A percentile compares a stretch with the other conserved stretches of the same genome.
Evolutionary conservation across 2,113 vertebrate species (phyloP).

Genomic region (Syrmaticus mikado): DNA sequence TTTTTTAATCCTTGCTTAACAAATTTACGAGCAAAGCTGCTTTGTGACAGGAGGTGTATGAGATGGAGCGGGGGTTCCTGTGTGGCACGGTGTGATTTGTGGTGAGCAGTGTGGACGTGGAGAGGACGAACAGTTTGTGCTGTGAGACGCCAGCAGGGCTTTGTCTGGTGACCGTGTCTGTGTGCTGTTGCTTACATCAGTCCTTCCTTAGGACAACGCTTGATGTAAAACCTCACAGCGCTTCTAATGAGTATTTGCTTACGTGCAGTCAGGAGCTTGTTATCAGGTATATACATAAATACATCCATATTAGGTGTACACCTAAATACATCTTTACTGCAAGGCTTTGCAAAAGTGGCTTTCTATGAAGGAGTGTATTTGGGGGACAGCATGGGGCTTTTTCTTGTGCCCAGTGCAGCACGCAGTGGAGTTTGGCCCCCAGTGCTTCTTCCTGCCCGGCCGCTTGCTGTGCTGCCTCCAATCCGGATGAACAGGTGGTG

Average conservation of each 20-base stretch:
- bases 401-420: too few relatives aligned
- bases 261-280: neutral
- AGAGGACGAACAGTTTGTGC: neutral
- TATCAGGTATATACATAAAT: neutral
- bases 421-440: too few relatives aligned
- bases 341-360: too few relatives aligned
- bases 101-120: neutral
- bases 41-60: neutral
- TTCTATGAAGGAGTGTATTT: too few relatives aligned
- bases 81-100: neutral
- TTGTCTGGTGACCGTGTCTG: neutral
- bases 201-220: neutral
- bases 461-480: neutral
- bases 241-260: neutral
- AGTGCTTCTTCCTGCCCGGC: neutral
- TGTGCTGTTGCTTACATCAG: neutral
- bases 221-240: neutral
- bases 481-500: constrained; percentile 65
- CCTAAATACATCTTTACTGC: neutral
- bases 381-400: too few relatives aligned
- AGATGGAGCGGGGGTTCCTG: neutral
- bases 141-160: neutral
- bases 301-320: neutral
- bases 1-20: neutral
- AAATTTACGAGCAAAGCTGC: neutral